phyloP scores from a whole-genome alignment of 2,113 vertebrate genomes.

The Cyphotilapia sp. region DNA sequence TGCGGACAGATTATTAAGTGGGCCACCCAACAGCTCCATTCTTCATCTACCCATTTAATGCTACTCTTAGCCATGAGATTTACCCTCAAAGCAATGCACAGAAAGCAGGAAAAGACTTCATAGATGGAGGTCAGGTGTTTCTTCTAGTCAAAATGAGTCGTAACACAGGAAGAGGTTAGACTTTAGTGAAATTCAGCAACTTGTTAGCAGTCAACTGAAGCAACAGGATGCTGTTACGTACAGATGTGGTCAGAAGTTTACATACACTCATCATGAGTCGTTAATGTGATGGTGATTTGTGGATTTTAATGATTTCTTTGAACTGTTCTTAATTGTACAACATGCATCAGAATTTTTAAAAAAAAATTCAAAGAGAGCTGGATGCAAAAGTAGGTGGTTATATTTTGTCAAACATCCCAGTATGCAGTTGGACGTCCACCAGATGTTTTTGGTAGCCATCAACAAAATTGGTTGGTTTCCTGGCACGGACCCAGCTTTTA shows the following conservation, averaged over 20 bases:
- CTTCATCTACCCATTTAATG: not conserved
- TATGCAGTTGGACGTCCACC: not conserved
- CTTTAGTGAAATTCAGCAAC: not conserved
- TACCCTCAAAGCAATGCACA: not conserved
- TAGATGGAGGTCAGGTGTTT: not conserved
- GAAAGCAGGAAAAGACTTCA: not conserved
- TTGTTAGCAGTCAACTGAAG: not conserved
- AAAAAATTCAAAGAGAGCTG: not conserved
- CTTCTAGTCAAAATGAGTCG: not conserved
- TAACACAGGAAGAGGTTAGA: not conserved
- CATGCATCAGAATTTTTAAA: not conserved
- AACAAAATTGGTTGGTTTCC: not conserved
- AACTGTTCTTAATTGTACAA: not conserved
- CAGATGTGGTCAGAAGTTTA: not conserved
- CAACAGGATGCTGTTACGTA: not conserved
- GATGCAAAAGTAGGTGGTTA: not conserved
- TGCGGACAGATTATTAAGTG: not conserved
- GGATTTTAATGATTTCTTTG: not conserved
- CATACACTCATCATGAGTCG: not conserved
- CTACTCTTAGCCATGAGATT: not conserved
- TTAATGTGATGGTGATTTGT: not conserved
- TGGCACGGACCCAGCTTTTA: not conserved
- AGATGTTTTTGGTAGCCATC: not conserved
- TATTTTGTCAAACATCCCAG: not conserved
- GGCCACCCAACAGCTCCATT: not conserved